Conservation (phyloP, 2,888 invertebrate genomes). For the Aphrophora alni region DNA sequence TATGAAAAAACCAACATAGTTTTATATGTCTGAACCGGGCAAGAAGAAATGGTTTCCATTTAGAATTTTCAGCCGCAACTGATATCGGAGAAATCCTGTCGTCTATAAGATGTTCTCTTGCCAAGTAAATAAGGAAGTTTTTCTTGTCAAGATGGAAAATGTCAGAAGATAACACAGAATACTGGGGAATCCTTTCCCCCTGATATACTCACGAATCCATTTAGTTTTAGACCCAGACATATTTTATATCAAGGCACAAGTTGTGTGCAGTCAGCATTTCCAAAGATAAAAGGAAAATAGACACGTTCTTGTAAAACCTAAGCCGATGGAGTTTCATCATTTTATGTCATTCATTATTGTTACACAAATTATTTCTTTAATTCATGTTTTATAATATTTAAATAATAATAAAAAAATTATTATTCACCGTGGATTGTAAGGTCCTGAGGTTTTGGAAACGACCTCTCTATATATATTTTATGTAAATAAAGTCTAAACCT, state of each 20-base stretch:
- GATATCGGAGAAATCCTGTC: background rate
- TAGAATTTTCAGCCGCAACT: background rate
- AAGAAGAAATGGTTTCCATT: background rate
- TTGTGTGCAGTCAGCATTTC: background rate
- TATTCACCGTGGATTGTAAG: too few species aligned
- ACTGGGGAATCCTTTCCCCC: background rate
- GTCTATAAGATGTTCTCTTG: background rate
- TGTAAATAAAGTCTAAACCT: too few species aligned
- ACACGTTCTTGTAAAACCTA: too few species aligned
- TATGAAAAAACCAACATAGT: too few species aligned
- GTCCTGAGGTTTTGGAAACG: too few species aligned
- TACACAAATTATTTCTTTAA: too few species aligned
- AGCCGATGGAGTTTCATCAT: too few species aligned
- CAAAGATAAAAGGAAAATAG: background rate
- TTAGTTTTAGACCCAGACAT: background rate
- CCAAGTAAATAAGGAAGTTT: background rate
- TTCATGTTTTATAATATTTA: too few species aligned
- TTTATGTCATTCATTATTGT: too few species aligned
- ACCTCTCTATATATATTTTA: too few species aligned
- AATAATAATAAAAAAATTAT: too few species aligned
- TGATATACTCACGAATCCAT: background rate
- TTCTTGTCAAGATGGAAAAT: background rate
- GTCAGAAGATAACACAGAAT: background rate
- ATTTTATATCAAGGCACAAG: background rate
- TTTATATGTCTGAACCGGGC: too few species aligned